These are phyloP conservation scores for Pollenia amentaria DNA, from an alignment of 2,888 invertebrate species.

Conservation along the genomic window DNA sequence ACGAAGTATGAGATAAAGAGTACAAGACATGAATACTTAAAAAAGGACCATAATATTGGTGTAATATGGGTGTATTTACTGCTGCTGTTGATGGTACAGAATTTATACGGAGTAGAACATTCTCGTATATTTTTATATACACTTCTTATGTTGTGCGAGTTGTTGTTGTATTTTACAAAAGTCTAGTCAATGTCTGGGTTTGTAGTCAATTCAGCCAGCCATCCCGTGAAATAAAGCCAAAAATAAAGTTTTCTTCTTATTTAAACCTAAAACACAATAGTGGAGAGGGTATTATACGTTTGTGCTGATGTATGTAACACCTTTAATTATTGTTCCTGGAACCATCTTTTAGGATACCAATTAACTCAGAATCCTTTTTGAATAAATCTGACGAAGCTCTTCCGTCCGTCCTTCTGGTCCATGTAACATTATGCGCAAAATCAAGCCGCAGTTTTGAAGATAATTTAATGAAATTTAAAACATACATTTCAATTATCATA, in stretches of 20 bases:
- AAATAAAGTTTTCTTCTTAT: conserved; percentile 5
- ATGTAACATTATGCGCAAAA: too few relatives aligned
- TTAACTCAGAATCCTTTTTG: too few relatives aligned
- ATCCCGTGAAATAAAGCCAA: conserved; percentile 1
- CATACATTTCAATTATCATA: too few relatives aligned
- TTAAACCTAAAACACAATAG: too few relatives aligned
- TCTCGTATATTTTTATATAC: conserved; percentile 3
- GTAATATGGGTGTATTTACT: conserved; percentile 11
- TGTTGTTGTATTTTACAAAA: conserved; percentile 25
- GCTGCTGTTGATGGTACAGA: conserved; percentile 14
- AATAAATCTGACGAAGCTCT: too few relatives aligned
- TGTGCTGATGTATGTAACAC: too few relatives aligned
- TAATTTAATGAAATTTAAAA: too few relatives aligned
- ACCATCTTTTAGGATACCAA: too few relatives aligned
- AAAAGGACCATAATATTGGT: conserved; percentile 39
- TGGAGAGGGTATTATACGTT: too few relatives aligned
- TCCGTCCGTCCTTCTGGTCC: too few relatives aligned
- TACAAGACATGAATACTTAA: conserved; percentile 22
- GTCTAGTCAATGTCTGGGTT: conserved; percentile 65
- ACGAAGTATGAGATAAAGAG: conserved; percentile 2
- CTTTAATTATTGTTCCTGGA: too few relatives aligned
- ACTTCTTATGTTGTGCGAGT: neutral
- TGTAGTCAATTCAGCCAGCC: conserved; percentile 1
- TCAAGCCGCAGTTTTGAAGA: too few relatives aligned
- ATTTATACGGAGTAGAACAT: neutral